These are phyloP conservation scores for Elephantulus edwardii DNA, from an alignment of 2,113 vertebrate genomes.

Conservation along the genomic window DNA sequence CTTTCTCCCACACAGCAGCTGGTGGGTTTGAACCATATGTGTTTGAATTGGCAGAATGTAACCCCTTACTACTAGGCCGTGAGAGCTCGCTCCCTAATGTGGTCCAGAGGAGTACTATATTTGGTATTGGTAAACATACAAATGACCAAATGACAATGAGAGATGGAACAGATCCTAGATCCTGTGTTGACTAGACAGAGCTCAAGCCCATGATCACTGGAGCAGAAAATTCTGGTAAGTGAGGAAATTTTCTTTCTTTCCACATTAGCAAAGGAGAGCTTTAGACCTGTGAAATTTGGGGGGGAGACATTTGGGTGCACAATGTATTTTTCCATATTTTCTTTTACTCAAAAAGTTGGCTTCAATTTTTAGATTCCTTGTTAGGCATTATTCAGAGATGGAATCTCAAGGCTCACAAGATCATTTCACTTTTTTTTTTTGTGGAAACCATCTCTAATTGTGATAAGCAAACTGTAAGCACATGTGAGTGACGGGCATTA, in stretches of 20 bases:
- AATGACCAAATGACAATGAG: neutral
- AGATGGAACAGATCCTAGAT: neutral
- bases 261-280: neutral
- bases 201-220: neutral
- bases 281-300: neutral
- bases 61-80: too few relatives aligned
- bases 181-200: neutral
- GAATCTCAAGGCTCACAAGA: neutral
- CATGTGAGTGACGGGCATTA: too few relatives aligned
- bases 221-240: neutral
- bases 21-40: too few relatives aligned
- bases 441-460: neutral
- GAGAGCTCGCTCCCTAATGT: too few relatives aligned
- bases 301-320: neutral
- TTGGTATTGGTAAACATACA: neutral
- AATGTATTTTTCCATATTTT: neutral
- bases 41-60: too few relatives aligned
- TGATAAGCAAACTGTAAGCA: neutral
- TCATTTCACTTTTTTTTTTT: neutral
- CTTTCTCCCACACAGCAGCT: too few relatives aligned
- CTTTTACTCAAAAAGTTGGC: neutral
- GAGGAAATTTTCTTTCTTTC: neutral
- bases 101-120: too few relatives aligned
- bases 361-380: conserved; percentile 6
- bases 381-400: neutral